Percentiles rank a stretch among this genome's conserved stretches.
Conservation (phyloP, 37 sponge, comb jelly and placozoan genomes). For the Halichondria panicea region DNA sequence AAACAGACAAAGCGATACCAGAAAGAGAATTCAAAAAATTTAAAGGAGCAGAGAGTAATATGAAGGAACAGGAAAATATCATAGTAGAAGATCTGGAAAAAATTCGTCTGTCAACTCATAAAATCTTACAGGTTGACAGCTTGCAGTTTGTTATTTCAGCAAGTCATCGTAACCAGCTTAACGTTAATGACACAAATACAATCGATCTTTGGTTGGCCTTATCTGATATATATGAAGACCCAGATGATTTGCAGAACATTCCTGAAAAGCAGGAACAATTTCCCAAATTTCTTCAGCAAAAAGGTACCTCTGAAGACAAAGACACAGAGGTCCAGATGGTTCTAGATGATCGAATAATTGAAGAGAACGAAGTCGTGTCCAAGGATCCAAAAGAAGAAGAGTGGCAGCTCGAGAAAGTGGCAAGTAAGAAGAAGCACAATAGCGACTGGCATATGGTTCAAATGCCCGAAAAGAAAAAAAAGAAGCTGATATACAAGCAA, state of each 20-base stretch:
- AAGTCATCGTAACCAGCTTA: constrained; percentile 9
- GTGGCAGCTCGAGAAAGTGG: background rate
- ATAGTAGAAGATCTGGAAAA: constrained; percentile 5
- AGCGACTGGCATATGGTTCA: constrained; percentile 48
- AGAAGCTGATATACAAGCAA: constrained; percentile 33
- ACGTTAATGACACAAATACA: background rate
- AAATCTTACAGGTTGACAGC: background rate
- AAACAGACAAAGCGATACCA: constrained; percentile 13
- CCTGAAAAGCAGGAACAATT: background rate
- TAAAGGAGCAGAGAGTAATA: background rate
- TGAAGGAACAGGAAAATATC: background rate
- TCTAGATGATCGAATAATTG: constrained; percentile 62
- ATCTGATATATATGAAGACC: background rate
- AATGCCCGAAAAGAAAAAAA: constrained; percentile 22
- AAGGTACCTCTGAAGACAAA: no score
- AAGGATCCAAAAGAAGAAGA: background rate
- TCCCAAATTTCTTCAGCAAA: no score
- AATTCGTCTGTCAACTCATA: background rate
- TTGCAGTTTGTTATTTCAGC: constrained; percentile 2
- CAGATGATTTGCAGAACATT: background rate
- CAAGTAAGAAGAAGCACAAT: background rate
- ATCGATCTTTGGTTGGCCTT: background rate
- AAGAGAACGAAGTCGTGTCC: constrained; percentile 52
- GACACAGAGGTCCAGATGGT: constrained; percentile 64
- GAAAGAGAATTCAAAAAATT: background rate